Conservation (phyloP, 2,888 invertebrate genomes). For the Graphium colonna region DNA sequence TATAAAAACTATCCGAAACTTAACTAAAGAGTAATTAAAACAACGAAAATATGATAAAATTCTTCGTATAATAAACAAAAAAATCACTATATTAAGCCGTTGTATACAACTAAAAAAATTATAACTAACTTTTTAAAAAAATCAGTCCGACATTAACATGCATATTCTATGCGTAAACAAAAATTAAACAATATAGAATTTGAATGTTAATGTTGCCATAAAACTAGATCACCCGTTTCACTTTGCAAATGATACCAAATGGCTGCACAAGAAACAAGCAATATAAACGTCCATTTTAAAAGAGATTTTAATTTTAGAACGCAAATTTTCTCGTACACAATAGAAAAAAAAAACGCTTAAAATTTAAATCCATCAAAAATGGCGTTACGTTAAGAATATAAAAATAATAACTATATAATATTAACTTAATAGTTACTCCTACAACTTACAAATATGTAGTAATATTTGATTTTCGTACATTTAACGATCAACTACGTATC, state of each 20-base stretch:
- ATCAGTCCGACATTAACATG: constrained; percentile 56
- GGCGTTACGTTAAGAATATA: constrained; percentile 4
- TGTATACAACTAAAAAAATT: constrained; percentile 13
- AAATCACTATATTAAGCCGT: not conserved
- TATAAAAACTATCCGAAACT: constrained; percentile 23
- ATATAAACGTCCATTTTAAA: not conserved
- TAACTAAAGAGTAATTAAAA: constrained; percentile 1
- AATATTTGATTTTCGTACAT: constrained; percentile 2
- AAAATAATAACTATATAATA: not conserved
- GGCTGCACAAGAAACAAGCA: constrained; percentile 5
- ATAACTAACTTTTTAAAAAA: constrained; percentile 28
- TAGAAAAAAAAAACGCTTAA: not conserved
- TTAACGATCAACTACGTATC: constrained; percentile 21
- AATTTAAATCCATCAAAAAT: constrained; percentile 6
- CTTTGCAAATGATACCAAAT: constrained; percentile 23
- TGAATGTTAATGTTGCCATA: constrained; percentile 51
- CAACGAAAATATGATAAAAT: not conserved
- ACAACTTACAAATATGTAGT: not conserved
- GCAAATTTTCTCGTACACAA: not conserved
- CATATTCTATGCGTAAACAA: constrained; percentile 42
- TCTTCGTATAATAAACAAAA: not conserved
- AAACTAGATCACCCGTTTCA: constrained; percentile 32
- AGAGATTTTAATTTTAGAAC: constrained; percentile 3
- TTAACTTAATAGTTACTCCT: constrained; percentile 2
- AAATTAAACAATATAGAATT: constrained; percentile 36